Base-by-base conservation (phyloP, 2,113 vertebrate genomes). In the Prionailurus viverrinus region DNA sequence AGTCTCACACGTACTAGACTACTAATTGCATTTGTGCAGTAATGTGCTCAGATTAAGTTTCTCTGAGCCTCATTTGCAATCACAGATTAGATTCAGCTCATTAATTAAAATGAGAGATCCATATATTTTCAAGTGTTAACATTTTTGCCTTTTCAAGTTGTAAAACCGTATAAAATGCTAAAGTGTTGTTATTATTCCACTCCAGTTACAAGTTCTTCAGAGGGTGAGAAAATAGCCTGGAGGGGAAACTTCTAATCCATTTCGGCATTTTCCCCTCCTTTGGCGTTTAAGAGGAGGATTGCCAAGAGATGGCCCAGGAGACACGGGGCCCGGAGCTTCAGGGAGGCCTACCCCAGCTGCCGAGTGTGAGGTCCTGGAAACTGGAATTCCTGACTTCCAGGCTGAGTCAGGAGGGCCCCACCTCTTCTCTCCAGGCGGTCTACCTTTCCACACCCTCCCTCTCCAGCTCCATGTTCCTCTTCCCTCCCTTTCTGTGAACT, bases 341-440 rank as follows among this genome's bases (percentile, higher is more conserved):
- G 96, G 97, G 92, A 95, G 95, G 98, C 97, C 92, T 69, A 45
- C 27, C 8, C 29, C 76, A 23, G 79, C 74, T 21, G 61, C 97
- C 53, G 86, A 89, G 97, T 97, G 97, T 96, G 97, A 97, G 97
- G 98, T 97, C 97, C 95, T 91, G 73, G 71, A 81, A 81, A 61
- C 69, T 94, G 96, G 89, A 95, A 96, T 95, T 96, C 82, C 74
- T 80, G 89, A 92, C 91, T 96, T 96, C 89, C 86, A 61, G 89
- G 93, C 91, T 87, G 66, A 95, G 82, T 69, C 89, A 69, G 69
- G 45, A 66, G 45, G 41, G 87, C 83, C 87, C 94, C 95, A 53
- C 95, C 95, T 92, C 94, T 63, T 89, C 94, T 87, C 92, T 79
- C 86, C 79, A 92, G 92, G 94, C 36, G 29, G 94, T 84, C 97